phyloP scores from a whole-genome alignment of 2,113 vertebrate species.

The Anseranas semipalmata region DNA sequence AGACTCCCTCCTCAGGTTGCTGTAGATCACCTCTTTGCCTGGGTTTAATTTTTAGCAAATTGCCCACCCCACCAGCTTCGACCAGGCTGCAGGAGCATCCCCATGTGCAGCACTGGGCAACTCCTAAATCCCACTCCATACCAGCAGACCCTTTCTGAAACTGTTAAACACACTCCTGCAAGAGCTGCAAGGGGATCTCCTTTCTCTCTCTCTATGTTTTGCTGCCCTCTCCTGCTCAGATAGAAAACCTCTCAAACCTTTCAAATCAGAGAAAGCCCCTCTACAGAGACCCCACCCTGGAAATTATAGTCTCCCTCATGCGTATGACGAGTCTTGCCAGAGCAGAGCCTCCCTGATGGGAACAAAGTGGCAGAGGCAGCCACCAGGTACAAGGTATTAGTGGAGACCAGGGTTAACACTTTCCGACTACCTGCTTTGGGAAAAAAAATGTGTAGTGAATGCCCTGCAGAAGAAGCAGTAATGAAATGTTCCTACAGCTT shows the following conservation, averaged over 20 bases:
- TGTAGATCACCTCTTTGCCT: background rate
- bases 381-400: background rate
- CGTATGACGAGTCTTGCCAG: accelerated
- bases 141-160: background rate
- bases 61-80: background rate
- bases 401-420: background rate
- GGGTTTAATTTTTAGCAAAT: background rate
- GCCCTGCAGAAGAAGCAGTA: background rate
- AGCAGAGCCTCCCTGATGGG: background rate
- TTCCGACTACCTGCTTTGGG: background rate
- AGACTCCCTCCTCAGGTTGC: background rate
- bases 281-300: background rate
- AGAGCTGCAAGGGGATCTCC: background rate
- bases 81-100: background rate
- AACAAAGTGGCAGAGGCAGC: background rate
- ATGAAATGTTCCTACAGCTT: background rate
- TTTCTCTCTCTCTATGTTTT: slow-evolving; percentile 37
- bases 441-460: accelerated
- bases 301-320: background rate
- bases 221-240: slow-evolving; percentile 68
- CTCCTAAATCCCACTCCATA: background rate
- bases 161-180: background rate
- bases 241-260: slow-evolving; percentile 21
- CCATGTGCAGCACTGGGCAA: background rate
- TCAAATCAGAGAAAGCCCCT: background rate